phyloP scores from a whole-genome alignment of 2,113 vertebrate genomes.

The Cinclus cinclus region DNA sequence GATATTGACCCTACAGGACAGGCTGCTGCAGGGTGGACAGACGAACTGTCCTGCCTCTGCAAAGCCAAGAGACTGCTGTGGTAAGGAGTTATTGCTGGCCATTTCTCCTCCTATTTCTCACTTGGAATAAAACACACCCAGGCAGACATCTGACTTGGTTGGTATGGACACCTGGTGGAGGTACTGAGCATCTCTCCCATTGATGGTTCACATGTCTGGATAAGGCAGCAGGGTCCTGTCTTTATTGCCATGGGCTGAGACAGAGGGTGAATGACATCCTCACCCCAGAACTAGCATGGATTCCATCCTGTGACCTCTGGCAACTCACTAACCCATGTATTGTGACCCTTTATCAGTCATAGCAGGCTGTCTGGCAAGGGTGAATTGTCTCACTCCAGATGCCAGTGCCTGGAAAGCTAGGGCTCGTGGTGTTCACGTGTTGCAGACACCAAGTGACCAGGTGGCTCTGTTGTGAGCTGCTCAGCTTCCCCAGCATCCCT shows the following conservation, averaged over 20 bases:
- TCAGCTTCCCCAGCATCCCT: background rate
- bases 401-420: background rate
- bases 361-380: background rate
- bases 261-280: background rate
- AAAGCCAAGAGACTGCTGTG: accelerated
- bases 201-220: accelerated
- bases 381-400: background rate
- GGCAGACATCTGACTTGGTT: background rate
- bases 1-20: accelerated
- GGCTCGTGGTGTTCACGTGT: background rate
- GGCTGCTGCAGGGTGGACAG: accelerated
- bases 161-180: background rate
- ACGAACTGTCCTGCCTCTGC: background rate
- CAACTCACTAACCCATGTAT: background rate
- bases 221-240: background rate
- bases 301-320: background rate
- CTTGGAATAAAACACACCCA: background rate
- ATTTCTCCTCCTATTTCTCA: background rate
- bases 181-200: background rate
- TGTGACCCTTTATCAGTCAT: background rate
- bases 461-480: background rate
- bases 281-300: background rate
- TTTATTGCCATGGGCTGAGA: background rate
- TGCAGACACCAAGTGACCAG: background rate
- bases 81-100: background rate